These are phyloP conservation scores for Actinia equina DNA, from an alignment of 64 coral and sea anemone species.

Conservation along the genomic window DNA sequence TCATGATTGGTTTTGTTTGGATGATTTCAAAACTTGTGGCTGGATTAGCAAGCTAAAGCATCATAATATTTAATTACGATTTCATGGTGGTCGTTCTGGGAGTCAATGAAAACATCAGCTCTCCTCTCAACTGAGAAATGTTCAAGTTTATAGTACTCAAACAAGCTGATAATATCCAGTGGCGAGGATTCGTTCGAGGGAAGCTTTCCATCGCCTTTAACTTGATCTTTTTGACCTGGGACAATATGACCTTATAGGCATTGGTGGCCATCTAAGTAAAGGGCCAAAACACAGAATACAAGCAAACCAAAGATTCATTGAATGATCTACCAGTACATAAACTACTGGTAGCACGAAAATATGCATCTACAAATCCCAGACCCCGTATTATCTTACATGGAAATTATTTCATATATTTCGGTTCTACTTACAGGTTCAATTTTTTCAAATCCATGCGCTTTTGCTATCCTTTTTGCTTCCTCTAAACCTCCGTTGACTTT, in stretches of 20 bases:
- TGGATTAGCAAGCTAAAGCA: not conserved
- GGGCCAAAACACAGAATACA: constrained; percentile 28
- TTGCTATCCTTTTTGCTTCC: constrained; percentile 75
- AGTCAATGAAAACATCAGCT: not conserved
- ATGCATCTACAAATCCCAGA: not conserved
- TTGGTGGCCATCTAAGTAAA: constrained; percentile 19
- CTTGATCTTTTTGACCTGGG: constrained; percentile 16
- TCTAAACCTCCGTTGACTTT: constrained; percentile 77
- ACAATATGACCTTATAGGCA: not conserved
- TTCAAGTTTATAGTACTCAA: not conserved
- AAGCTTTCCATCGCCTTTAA: not conserved
- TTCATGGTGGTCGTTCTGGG: not conserved
- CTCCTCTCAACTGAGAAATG: not conserved
- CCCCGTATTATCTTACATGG: not conserved
- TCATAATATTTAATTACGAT: constrained; percentile 23
- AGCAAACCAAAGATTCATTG: constrained; percentile 9
- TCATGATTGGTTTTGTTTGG: not conserved
- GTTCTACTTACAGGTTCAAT: constrained; percentile 68
- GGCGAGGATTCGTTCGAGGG: not conserved
- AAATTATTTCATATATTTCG: not conserved
- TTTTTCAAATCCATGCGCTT: constrained; percentile 93
- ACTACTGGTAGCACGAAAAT: constrained; percentile 24
- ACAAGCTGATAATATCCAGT: not conserved
- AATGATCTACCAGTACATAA: constrained; percentile 9
- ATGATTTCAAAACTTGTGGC: not conserved